Evolutionary conservation across 1,140 invertebrate genomes (phyloP).

Genomic region (Chrysopa pallens): DNA sequence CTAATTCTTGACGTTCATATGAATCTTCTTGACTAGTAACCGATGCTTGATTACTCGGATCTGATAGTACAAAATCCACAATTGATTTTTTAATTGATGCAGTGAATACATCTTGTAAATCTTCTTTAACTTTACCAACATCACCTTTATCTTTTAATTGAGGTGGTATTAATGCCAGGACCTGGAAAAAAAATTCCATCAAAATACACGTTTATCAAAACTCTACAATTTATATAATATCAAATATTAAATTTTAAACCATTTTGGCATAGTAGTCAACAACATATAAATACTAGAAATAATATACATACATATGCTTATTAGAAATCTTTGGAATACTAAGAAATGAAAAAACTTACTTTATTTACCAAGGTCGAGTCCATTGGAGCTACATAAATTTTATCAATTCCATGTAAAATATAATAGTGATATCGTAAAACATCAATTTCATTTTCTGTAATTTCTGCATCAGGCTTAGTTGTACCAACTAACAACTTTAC

Average conservation of each 20-base stretch:
- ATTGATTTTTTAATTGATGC: slow-evolving; percentile 74
- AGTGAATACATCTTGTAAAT: slow-evolving; percentile 61
- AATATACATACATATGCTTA: too few species aligned
- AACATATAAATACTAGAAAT: too few species aligned
- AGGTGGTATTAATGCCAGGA: slow-evolving; percentile 26
- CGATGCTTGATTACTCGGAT: slow-evolving; percentile 34
- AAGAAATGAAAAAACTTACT: slow-evolving; percentile 16
- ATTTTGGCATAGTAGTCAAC: too few species aligned
- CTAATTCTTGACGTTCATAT: slow-evolving; percentile 35
- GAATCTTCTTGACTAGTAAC: slow-evolving; percentile 22
- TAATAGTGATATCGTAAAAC: slow-evolving; percentile 77
- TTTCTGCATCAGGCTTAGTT: too few species aligned
- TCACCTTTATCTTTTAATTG: slow-evolving; percentile 32
- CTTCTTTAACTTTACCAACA: slow-evolving; percentile 33
- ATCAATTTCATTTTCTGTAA: slow-evolving; percentile 40
- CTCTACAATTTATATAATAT: too few species aligned
- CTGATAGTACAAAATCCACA: slow-evolving; percentile 72
- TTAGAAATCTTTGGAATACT: too few species aligned
- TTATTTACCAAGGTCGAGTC: slow-evolving; percentile 35
- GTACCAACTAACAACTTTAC: slow-evolving; percentile 34
- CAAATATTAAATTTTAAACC: too few species aligned
- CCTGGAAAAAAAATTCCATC: slow-evolving; percentile 9
- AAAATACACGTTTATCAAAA: too few species aligned
- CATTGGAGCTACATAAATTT: slow-evolving; percentile 66
- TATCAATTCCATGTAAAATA: slow-evolving; percentile 73